Conservation (phyloP, 2,797 vertebrate genomes). For the Micropoecilia bifurca region DNA sequence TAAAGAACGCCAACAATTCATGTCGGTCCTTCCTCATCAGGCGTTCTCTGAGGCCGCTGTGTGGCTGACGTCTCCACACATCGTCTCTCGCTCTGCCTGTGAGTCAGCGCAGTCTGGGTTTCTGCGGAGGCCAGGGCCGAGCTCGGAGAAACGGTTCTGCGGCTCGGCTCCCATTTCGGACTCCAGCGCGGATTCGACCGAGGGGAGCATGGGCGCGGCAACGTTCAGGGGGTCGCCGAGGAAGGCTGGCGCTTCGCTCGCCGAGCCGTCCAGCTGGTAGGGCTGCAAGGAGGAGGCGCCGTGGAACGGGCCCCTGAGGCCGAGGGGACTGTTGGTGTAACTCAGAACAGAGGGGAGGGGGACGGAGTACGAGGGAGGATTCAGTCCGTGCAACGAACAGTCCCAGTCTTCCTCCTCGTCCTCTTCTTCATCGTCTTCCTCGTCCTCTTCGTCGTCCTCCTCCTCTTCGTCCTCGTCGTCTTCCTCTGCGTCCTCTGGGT, state of each 20-base stretch:
- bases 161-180: conserved; percentile 85
- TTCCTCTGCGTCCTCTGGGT: conserved; percentile 87
- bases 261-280: conserved; percentile 85
- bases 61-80: conserved; percentile 64
- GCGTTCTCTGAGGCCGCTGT: conserved; percentile 63
- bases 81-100: conserved; percentile 59
- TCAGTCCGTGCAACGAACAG: conserved; percentile 71
- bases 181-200: conserved; percentile 83
- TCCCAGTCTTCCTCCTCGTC: conserved; percentile 83
- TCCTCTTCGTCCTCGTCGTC: conserved; percentile 69
- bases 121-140: conserved; percentile 81
- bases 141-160: conserved; percentile 76
- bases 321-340: conserved; percentile 83
- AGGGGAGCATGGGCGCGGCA: conserved; percentile 54
- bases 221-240: conserved; percentile 63
- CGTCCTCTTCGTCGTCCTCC: conserved; percentile 86
- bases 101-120: conserved; percentile 82
- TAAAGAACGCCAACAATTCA: conserved; percentile 14
- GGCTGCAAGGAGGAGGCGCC: conserved; percentile 81
- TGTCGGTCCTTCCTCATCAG: conserved; percentile 37
- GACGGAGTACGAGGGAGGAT: conserved; percentile 75
- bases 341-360: conserved; percentile 90
- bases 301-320: conserved; percentile 84
- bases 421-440: conserved; percentile 87
- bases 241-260: conserved; percentile 70